Evolutionary conservation across 2,113 vertebrate genomes (phyloP), one percentile per base, ranked within the genome.

Genomic region (Probosciger aterrimus): DNA sequence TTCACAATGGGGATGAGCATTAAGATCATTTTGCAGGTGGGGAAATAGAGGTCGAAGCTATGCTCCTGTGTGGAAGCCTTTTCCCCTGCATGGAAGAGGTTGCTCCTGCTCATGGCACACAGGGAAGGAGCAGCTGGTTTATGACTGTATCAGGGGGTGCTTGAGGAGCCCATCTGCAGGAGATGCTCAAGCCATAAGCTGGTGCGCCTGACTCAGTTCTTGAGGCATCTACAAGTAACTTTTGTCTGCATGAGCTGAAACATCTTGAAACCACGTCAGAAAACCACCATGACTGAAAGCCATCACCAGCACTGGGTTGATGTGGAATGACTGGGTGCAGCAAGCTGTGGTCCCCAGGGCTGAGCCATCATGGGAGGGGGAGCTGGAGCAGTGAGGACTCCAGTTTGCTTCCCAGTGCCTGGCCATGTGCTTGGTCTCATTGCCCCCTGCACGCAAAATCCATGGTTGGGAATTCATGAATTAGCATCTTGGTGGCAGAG

Each of bases 331-430:
- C 27, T 1, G 7, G 69, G 85, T 11, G 53, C 78, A 75, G 57
- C 14, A 5, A 78, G 37, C 46, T 14, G n/a, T 9, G 30, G 30
- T 65, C 23, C 53, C 49, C 37, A 63, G 57, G 77, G 69, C 68
- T 60, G 49, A 73, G 60, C 25, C 23, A 3, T 16, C 0, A 0
- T 1, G 12, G 47, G 35, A 85, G 35, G 1, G 1, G 70, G 55
- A 81, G 79, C 15, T 30, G 33, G 35, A 47, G 60, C 64, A 33
- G 30, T 13, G 12, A 62, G n/a, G 35, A 10, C 43, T 68, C 9
- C 37, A 37, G 46, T 5, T 62, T 39, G 23, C 15, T 50, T 33
- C 53, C 28, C 4, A 0, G 13, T 0, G 0, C 19, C 49, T 37
- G 62, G 49, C 59, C 28, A 1, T 6, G n/a, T 0, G 2, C 31